These are phyloP conservation scores for Eumacrocentrus americanus DNA, from an alignment of 2,888 invertebrate species.

Conservation along the genomic window DNA sequence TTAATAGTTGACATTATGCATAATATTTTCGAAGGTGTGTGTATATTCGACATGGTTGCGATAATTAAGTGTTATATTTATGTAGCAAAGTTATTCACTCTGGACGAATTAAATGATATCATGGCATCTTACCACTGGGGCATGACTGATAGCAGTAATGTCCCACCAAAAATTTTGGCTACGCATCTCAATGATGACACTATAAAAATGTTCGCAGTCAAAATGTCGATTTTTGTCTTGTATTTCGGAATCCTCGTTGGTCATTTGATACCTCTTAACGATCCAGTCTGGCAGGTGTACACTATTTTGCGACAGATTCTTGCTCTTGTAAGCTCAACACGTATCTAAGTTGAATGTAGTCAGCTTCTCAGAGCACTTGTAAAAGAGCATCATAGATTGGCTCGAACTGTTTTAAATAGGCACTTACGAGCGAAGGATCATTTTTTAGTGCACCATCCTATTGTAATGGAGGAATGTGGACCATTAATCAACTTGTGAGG, in stretches of 20 bases:
- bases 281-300: conserved; percentile 23
- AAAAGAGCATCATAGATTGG: conserved; percentile 22
- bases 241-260: background rate
- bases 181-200: conserved; percentile 25
- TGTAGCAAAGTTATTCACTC: conserved; percentile 20
- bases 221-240: conserved; percentile 25
- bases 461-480: conserved; percentile 19
- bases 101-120: conserved; percentile 13
- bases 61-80: conserved; percentile 16
- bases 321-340: conserved; percentile 8
- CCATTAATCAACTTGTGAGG: conserved; percentile 19
- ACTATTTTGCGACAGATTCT: conserved; percentile 19
- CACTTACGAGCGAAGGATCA: conserved; percentile 17
- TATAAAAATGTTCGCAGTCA: conserved; percentile 31
- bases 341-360: conserved; percentile 20
- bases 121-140: conserved; percentile 11
- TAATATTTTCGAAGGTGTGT: conserved; percentile 25
- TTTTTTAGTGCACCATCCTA: conserved; percentile 11
- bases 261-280: conserved; percentile 11
- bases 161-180: conserved; percentile 11
- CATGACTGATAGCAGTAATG: conserved; percentile 10
- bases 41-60: conserved; percentile 11
- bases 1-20: conserved; percentile 28
- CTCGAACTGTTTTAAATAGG: conserved; percentile 9
- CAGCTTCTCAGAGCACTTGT: conserved; percentile 11